Evolutionary conservation across 2,888 invertebrate genomes (phyloP), one percentile per base, ranked within the genome.

Genomic region (Agrochola circellaris): DNA sequence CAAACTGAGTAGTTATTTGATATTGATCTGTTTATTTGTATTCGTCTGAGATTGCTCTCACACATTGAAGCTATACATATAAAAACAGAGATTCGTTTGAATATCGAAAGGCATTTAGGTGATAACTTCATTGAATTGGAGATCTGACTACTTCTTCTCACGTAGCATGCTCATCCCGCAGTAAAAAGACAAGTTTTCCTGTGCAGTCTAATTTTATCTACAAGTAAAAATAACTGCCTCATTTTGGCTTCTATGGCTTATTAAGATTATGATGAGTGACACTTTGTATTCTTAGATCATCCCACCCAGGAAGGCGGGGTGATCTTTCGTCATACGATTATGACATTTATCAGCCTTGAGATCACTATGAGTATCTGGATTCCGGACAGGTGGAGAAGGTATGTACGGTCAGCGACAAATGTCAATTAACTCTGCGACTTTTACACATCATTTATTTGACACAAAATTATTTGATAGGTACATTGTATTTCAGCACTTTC

Each of bases 261-360:
- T 79, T 79, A 79, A 51, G 58, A 54, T 8, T 23, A 13, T 30
- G 66, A 17, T 26, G 81, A 82, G 8, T 30, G 81, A 82, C n/a
- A 42, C 7, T 5, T 26, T 61, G 65, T 73, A 15, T 79, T 23
- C 26, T 62, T 9, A 54, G 45, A 54, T 62, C 56, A 45, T 8
- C 48, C 13, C 58, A 20, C 66, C 26, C 2, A 2, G 48, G 13
- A 15, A 4, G 60, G 23, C 15, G 77, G 8, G n/a, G 4, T 54
- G 15, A 54, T 51, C 64, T 79, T 42, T 78, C 51, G 51, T 51
- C 58, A 79, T 58, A 65, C 30, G n/a, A 13, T 54, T 38, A 13
- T 68, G 78, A 78, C 56, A 56, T 58, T n/a, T 9, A 62, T 26
- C 2, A 45, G 58, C 58, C 64, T 42, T 58, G 38, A 34, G 30